A percentile compares a stretch with the other conserved stretches of the same genome.
Evolutionary conservation across 2,888 invertebrate species (phyloP).

Genomic region (Homarus gammarus): DNA sequence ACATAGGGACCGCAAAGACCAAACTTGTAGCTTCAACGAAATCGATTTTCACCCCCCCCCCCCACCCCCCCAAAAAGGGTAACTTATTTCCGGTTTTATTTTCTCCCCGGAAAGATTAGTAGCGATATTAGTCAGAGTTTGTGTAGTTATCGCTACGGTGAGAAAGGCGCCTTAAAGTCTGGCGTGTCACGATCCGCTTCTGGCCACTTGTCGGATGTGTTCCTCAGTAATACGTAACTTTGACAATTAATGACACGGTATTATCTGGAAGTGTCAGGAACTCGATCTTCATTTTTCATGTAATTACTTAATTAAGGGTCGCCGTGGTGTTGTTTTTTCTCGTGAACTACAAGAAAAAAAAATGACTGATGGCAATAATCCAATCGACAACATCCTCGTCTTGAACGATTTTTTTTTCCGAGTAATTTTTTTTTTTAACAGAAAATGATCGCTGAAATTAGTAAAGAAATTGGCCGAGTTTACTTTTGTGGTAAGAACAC

Average conservation of each 20-base stretch:
- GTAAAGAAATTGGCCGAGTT: no score
- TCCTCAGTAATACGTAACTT: not conserved
- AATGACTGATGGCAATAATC: no score
- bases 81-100: not conserved
- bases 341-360: no score
- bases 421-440: no score
- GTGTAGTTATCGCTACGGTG: not conserved
- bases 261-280: not conserved
- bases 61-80: not conserved
- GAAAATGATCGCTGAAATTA: no score
- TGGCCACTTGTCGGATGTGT: not conserved
- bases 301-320: conserved; percentile 29
- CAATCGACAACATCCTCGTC: no score
- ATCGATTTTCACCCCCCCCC: not conserved
- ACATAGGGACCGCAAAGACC: not conserved
- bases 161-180: not conserved
- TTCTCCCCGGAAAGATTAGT: not conserved
- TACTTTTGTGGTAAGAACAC: no score
- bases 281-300: conserved; percentile 18
- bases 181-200: not conserved
- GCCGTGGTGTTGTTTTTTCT: conserved; percentile 3
- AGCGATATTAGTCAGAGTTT: not conserved
- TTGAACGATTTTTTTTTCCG: no score
- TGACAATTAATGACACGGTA: not conserved
- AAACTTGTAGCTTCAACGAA: not conserved